phyloP scores from a whole-genome alignment of 2,113 vertebrate genomes.

The Boulengeromyrus knoepffleri region DNA sequence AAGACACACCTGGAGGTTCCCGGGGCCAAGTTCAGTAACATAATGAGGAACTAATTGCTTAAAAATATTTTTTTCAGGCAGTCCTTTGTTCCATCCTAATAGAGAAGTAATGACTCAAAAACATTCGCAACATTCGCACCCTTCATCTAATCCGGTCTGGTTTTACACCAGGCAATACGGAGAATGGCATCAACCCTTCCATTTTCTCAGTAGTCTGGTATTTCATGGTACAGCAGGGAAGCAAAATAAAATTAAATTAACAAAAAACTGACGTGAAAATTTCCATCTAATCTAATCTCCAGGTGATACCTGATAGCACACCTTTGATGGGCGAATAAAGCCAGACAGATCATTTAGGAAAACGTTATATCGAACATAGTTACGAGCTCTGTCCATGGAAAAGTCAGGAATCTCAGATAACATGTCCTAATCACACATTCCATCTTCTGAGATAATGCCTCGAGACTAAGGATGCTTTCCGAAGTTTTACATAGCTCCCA shows the following conservation, averaged over 20 bases:
- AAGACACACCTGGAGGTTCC: not conserved
- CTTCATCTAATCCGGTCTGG: slow-evolving; percentile 18
- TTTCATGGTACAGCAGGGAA: not conserved
- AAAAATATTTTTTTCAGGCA: not conserved
- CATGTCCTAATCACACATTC: not conserved
- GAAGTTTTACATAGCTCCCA: not conserved
- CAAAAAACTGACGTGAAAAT: slow-evolving; percentile 7
- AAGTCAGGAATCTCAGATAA: not conserved
- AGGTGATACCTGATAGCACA: not conserved
- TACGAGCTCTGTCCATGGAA: not conserved
- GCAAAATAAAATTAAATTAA: slow-evolving; percentile 1
- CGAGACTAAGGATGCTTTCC: not conserved
- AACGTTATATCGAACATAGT: not conserved
- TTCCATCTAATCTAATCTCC: not conserved
- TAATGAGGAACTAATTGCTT: slow-evolving; percentile 24
- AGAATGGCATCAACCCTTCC: not conserved
- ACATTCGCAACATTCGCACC: not conserved
- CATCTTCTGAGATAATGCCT: not conserved
- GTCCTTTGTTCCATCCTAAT: not conserved
- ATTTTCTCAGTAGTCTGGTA: not conserved
- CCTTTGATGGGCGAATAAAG: not conserved
- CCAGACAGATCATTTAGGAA: not conserved
- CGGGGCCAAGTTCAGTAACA: not conserved
- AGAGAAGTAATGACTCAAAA: not conserved
- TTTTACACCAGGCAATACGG: slow-evolving; percentile 12